Conservation (phyloP, 2,888 invertebrate genomes). For the Dione juno region DNA sequence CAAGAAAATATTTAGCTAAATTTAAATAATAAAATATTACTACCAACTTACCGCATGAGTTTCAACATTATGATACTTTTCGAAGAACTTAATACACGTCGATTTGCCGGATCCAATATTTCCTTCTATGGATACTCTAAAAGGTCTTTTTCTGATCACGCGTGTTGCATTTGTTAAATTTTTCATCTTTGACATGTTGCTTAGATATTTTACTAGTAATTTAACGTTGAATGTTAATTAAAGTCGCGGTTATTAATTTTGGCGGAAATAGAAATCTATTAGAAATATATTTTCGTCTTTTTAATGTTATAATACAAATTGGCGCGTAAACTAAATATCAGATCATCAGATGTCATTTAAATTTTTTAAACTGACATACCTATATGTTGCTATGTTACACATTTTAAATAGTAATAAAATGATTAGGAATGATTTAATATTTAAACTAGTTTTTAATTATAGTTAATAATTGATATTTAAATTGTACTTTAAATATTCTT, state of each 20-base stretch:
- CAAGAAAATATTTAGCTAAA: no score
- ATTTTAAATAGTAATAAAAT: no score
- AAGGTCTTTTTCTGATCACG: constrained; percentile 73
- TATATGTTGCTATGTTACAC: background rate
- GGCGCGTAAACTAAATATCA: background rate
- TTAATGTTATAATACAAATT: background rate
- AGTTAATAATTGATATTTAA: no score
- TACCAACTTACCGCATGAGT: constrained; percentile 72
- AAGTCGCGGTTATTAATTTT: no score
- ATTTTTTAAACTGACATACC: background rate
- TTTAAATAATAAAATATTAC: no score
- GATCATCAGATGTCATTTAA: background rate
- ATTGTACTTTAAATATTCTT: no score
- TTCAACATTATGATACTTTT: constrained; percentile 85
- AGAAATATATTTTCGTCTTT: background rate
- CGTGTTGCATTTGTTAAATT: constrained; percentile 60
- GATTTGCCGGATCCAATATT: constrained; percentile 93
- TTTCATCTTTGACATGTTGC: constrained; percentile 64
- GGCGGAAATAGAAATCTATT: no score
- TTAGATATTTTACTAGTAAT: background rate
- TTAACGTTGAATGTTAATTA: background rate
- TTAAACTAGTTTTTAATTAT: no score
- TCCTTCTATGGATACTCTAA: constrained; percentile 90
- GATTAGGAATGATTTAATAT: no score
- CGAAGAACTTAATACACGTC: constrained; percentile 88